Evolutionary conservation across 1,140 invertebrate species (phyloP), one percentile per base, ranked within the genome.

Genomic region (Anastatus disparis): DNA sequence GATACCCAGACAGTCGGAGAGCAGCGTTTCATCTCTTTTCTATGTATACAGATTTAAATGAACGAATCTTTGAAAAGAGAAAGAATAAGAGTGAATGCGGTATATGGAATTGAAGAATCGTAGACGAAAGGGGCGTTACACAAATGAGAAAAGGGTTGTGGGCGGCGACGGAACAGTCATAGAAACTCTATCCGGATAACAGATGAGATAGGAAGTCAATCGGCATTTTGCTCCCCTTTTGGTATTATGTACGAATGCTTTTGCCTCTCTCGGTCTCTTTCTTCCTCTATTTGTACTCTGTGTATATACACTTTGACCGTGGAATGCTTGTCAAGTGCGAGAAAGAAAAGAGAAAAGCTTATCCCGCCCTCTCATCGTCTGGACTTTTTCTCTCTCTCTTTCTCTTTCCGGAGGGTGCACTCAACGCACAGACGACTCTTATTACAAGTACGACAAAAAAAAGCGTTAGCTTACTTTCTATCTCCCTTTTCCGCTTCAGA

Each of bases 121-220:
- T 76, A 76, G 72, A 38, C 72, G 71, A 77, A 69, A 24, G 48
- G 29, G 61, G 55, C 67, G n/a, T n/a, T n/a, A n/a, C n/a, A n/a
- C n/a, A n/a, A n/a, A n/a, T n/a, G 31, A 35, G 71, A 80, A 83
- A n/a, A 82, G 79, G 81, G 79, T 84, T 84, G 81, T 79, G 79
- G 78, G 78, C 77, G 80, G 77, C 79, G 73, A 82, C 79, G 77
- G 78, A 85, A 82, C 83, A 85, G 80, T 85, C 83, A 82, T 85
- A 85, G 84, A 85, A 85, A 85, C 83, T 84, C 71, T 78, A 85
- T 77, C 82, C 79, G 77, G 82, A 35, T 29, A 35, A 13, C 76
- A 85, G 80, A 44, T 2, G 27, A 53, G 67, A 58, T 46, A 82
- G 72, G 82, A 85, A 82, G 77, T 82, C 78, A 85, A 83, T 83